Evolutionary conservation across 2,888 invertebrate genomes (phyloP).

Genomic region (Ectobius pallidus): DNA sequence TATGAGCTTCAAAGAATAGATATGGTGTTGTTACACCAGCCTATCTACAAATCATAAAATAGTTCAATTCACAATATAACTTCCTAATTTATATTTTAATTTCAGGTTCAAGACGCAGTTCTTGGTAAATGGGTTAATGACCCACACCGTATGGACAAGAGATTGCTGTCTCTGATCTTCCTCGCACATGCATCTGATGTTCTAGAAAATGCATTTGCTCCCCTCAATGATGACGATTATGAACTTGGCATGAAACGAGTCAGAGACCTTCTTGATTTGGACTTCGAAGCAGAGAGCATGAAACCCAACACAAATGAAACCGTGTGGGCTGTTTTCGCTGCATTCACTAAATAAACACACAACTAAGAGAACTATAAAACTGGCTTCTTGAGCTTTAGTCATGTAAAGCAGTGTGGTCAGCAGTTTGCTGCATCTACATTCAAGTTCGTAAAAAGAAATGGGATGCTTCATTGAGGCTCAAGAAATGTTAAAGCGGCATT

Average conservation of each 20-base stretch:
- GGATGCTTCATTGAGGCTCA: no score
- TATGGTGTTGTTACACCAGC: no score
- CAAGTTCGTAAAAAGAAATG: no score
- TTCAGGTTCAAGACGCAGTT: constrained; percentile 94
- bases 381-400: constrained; percentile 21
- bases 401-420: not conserved
- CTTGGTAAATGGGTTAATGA: constrained; percentile 96
- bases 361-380: not conserved
- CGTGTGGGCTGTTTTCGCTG: constrained; percentile 98
- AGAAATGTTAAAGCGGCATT: no score
- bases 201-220: constrained; percentile 98
- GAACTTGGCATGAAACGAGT: constrained; percentile 98
- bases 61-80: no score
- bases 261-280: constrained; percentile 92
- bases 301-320: constrained; percentile 91
- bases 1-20: no score
- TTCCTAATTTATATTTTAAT: no score
- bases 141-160: constrained; percentile 95
- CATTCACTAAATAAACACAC: constrained; percentile 88
- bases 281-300: constrained; percentile 94
- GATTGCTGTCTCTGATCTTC: constrained; percentile 91
- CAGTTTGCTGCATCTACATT: no score
- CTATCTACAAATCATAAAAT: no score
- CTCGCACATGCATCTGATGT: constrained; percentile 98
- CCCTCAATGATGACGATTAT: constrained; percentile 95